Evolutionary conservation across 2,888 invertebrate species (phyloP).

Genomic region (Caenorhabditis becei): DNA sequence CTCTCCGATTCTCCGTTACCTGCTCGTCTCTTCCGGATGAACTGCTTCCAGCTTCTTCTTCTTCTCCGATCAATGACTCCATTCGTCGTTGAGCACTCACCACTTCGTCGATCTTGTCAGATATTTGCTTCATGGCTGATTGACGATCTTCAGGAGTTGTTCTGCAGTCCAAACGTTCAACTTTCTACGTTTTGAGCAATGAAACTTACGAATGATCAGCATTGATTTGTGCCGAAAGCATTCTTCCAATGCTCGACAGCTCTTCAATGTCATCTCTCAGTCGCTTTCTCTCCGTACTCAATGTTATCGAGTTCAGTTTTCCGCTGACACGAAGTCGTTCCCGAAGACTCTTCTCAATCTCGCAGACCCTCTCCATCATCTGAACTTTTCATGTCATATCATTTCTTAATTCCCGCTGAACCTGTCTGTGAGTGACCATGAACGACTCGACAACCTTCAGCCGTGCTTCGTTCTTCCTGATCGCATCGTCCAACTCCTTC

Average conservation of each 20-base stretch:
- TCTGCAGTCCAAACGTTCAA: constrained; percentile 49
- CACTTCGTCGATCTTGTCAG: constrained; percentile 64
- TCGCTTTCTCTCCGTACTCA: constrained; percentile 61
- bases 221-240: constrained; percentile 68
- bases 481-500: constrained; percentile 65
- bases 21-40: constrained; percentile 43
- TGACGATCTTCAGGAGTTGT: constrained; percentile 61
- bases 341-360: constrained; percentile 57
- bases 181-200: too few relatives aligned
- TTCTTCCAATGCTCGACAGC: constrained; percentile 66
- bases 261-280: constrained; percentile 65
- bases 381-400: constrained; percentile 5
- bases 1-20: neutral
- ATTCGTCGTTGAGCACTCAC: constrained; percentile 60
- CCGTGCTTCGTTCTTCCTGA: constrained; percentile 69
- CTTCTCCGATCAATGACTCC: constrained; percentile 62
- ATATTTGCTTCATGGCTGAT: constrained; percentile 59
- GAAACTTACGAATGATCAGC: constrained; percentile 61
- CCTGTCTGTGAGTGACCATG: constrained; percentile 67
- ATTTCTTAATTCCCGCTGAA: constrained; percentile 13
- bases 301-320: constrained; percentile 42
- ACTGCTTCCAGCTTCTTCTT: constrained; percentile 36
- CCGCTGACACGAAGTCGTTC: constrained; percentile 53
- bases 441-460: constrained; percentile 69
- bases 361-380: constrained; percentile 63